These are phyloP conservation scores for Vanessa tameamea DNA, from an alignment of 1,140 invertebrate genomes.

Conservation along the genomic window DNA sequence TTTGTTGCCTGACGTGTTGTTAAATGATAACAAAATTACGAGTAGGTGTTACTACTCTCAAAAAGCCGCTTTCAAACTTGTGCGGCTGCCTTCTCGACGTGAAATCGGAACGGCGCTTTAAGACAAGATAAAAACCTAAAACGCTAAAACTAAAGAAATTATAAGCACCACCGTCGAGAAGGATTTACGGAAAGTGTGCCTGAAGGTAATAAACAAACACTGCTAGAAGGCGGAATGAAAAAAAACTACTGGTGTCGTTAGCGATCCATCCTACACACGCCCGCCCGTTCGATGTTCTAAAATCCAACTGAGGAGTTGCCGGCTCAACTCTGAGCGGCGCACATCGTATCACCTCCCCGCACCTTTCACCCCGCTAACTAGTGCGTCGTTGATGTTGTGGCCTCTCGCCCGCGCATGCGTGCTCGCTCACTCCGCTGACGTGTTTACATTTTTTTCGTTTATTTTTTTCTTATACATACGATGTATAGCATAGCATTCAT, in stretches of 20 bases:
- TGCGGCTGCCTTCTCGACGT: slow-evolving; percentile 77
- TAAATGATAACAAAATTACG: slow-evolving; percentile 68
- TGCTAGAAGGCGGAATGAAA: slow-evolving; percentile 77
- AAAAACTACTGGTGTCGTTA: slow-evolving; percentile 74
- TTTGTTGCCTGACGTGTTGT: slow-evolving; percentile 67
- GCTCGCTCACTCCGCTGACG: slow-evolving; percentile 71
- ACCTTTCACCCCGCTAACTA: slow-evolving; percentile 33
- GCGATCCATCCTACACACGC: slow-evolving; percentile 79
- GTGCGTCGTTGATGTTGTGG: slow-evolving; percentile 59
- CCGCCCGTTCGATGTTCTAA: slow-evolving; percentile 80
- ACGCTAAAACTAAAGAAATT: slow-evolving; percentile 63
- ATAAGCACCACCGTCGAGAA: slow-evolving; percentile 76
- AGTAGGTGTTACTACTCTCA: slow-evolving; percentile 77
- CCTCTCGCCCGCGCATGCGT: slow-evolving; percentile 69
- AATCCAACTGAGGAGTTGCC: slow-evolving; percentile 77
- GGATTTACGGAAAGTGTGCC: slow-evolving; percentile 74
- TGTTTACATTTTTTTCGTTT: slow-evolving; percentile 77
- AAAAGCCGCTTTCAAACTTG: slow-evolving; percentile 80
- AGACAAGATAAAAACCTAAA: slow-evolving; percentile 67
- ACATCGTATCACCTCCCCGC: slow-evolving; percentile 38
- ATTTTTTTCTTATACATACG: slow-evolving; percentile 50
- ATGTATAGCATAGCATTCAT: slow-evolving; percentile 36
- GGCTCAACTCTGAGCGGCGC: slow-evolving; percentile 54
- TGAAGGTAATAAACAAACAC: slow-evolving; percentile 80
- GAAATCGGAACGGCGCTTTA: slow-evolving; percentile 77